phyloP scores from a whole-genome alignment of 2,888 invertebrate species.

The Diaperis boleti region DNA sequence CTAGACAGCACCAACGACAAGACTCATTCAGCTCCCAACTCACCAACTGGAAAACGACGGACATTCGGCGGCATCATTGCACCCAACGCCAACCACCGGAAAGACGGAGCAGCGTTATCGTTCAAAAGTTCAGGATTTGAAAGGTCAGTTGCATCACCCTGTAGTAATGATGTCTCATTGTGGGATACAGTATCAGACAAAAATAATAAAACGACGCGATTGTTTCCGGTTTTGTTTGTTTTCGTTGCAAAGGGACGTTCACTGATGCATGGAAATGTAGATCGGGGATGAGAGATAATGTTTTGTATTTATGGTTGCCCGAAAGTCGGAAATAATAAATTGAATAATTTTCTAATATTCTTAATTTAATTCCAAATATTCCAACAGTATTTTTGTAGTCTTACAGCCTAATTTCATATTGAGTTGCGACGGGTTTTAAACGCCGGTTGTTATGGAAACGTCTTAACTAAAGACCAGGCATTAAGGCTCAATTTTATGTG shows the following conservation, averaged over 20 bases:
- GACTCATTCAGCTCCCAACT: conserved; percentile 76
- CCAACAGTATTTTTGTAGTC: too few species aligned
- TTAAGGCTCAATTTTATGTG: too few species aligned
- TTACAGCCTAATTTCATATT: too few species aligned
- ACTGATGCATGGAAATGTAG: background rate
- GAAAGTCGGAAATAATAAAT: background rate
- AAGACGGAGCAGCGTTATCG: conserved; percentile 59
- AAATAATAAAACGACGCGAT: background rate
- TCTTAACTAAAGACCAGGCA: too few species aligned
- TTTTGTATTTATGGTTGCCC: background rate
- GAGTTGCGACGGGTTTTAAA: too few species aligned
- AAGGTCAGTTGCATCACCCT: conserved; percentile 52
- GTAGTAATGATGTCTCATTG: background rate
- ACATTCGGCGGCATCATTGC: conserved; percentile 59
- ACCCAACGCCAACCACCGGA: conserved; percentile 63
- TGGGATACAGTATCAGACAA: background rate
- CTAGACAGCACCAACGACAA: conserved; percentile 60
- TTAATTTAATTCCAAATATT: too few species aligned
- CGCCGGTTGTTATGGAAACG: too few species aligned
- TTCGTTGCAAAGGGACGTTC: background rate
- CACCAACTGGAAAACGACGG: conserved; percentile 71
- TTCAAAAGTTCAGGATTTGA: conserved; percentile 61
- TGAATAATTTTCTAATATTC: too few species aligned
- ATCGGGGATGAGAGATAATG: background rate
- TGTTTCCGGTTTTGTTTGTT: background rate